Evolutionary conservation across 2,797 vertebrate species (phyloP).

Genomic region (Brotula barbata): DNA sequence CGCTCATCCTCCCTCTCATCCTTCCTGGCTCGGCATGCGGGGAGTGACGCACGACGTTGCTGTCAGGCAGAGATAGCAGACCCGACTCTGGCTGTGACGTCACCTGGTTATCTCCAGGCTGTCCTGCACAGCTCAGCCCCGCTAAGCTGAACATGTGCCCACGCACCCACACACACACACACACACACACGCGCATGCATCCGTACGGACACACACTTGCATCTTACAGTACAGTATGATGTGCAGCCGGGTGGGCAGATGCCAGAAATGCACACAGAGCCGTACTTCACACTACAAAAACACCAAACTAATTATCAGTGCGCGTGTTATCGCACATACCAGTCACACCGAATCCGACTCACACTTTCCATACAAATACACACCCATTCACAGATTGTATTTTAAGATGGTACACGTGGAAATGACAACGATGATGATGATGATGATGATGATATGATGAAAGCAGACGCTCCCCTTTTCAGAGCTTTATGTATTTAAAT

Average conservation of each 20-base stretch:
- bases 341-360: conserved; percentile 18
- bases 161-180: conserved; percentile 16
- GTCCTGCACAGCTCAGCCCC: conserved; percentile 45
- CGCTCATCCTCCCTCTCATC: conserved; percentile 15
- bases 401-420: too few relatives aligned
- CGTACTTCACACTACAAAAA: conserved; percentile 23
- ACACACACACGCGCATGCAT: conserved; percentile 25
- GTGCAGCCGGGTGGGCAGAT: background rate
- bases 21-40: conserved; percentile 36
- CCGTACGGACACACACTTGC: background rate
- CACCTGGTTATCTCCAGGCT: conserved; percentile 62
- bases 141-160: too few relatives aligned
- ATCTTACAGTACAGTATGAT: background rate
- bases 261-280: conserved; percentile 8
- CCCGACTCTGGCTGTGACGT: conserved; percentile 60
- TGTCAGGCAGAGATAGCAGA: conserved; percentile 59
- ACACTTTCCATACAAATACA: background rate
- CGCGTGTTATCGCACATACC: conserved; percentile 4
- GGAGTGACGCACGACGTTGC: conserved; percentile 65
- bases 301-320: conserved; percentile 24
- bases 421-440: too few relatives aligned
- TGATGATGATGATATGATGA: too few relatives aligned
- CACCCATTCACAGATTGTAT: too few relatives aligned
- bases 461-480: background rate
- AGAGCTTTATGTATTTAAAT: conserved; percentile 7